Evolutionary conservation across 2,113 vertebrate species (phyloP), one percentile per base, ranked within the genome.

Genomic region (Lepus americanus): DNA sequence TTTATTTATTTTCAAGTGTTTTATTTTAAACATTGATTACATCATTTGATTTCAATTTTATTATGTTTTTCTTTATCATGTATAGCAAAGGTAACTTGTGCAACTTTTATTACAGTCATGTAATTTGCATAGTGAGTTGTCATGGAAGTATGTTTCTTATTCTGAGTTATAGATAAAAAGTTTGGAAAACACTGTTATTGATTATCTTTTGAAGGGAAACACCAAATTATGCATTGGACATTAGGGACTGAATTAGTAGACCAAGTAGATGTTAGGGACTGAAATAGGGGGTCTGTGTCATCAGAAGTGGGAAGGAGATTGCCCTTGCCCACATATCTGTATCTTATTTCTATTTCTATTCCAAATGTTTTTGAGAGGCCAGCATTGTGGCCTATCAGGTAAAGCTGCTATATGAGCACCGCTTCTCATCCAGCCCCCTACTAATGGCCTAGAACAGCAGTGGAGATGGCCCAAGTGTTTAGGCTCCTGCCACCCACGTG

Each of bases 21-120:
- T 72, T 86, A 96, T 82, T 89, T 79, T 79, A 92, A 95, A 94
- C 63, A 88, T 20, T 84, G 33, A 89, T 77, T 27, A 81, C 88
- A 51, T 61, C 36, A 94, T 79, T 87, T 36, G 39, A 5, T 63
- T 78, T 86, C 55, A 76, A 74, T 33, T 33, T 51, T 80, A 78
- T 53, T 27, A 39, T 66, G 78, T 69, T 84, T 89, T 83, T 61
- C 70, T 17, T 44, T 78, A 64, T 76, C 13, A 63, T n/a, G 59
- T 33, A 55, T 39, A 77, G 66, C 59, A 95, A 83, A 66, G 4
- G 14, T 78, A 89, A 81, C 31, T 33, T 86, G 6, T 70, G 25
- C 5, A 51, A 33, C 16, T 84, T 84, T 90, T 69, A 23, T 73
- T 77, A 66, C 6, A 92, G 33, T 88, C 22, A 36, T 22, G 23